Evolutionary conservation across 1,140 invertebrate species (phyloP).

Genomic region (Drosophila paulistorum): DNA sequence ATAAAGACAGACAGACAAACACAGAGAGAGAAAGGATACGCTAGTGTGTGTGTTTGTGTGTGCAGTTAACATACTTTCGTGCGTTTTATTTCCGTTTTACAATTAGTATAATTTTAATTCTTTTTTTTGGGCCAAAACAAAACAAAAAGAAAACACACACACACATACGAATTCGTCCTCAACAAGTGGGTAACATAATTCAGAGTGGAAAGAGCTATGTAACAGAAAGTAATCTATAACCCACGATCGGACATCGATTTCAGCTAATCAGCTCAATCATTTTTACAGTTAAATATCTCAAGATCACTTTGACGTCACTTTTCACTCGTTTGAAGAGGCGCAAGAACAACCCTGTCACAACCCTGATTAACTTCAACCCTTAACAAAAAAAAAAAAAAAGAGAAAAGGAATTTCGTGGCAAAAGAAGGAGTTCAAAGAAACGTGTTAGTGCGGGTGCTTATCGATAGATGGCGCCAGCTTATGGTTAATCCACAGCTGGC

Average conservation of each 20-base stretch:
- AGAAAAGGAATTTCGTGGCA: background rate
- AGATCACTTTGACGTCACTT: too few species aligned
- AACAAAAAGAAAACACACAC: too few species aligned
- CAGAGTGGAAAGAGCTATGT: too few species aligned
- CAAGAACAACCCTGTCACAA: too few species aligned
- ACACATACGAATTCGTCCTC: background rate
- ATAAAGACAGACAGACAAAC: background rate
- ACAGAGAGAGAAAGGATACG: background rate
- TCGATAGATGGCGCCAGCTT: constrained; percentile 54
- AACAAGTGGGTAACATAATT: background rate
- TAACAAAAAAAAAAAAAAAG: background rate
- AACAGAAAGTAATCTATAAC: too few species aligned
- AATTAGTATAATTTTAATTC: constrained; percentile 2
- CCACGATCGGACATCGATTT: too few species aligned
- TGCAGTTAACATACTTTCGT: background rate
- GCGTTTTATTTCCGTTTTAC: background rate
- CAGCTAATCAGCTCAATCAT: too few species aligned
- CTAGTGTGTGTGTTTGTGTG: background rate
- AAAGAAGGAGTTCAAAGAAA: constrained; percentile 35
- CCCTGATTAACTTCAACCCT: background rate
- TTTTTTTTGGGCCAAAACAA: background rate
- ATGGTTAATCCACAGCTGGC: background rate
- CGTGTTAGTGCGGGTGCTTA: constrained; percentile 30
- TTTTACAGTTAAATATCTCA: too few species aligned
- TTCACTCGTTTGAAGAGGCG: too few species aligned